Conservation (phyloP, 2,888 invertebrate species). For the Phymatocera aterrima region DNA sequence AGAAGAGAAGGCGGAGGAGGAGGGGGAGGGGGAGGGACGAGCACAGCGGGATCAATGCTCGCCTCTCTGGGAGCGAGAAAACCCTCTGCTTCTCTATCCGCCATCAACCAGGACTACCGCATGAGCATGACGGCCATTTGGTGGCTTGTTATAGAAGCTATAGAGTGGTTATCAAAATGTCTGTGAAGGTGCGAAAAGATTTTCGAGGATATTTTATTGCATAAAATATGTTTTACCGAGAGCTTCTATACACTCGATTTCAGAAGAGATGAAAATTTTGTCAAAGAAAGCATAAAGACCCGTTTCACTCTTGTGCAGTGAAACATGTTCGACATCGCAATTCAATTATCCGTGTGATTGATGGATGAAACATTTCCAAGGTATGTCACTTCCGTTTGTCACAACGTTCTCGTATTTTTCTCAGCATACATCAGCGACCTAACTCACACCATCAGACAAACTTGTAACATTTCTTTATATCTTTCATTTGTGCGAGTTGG, state of each 20-base stretch:
- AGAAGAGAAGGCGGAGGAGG: conserved; percentile 44
- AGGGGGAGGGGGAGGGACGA: conserved; percentile 47
- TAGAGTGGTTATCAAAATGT: conserved; percentile 65
- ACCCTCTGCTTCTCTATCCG: conserved; percentile 45
- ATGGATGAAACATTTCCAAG: conserved; percentile 16
- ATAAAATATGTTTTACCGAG: no score
- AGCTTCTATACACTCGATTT: no score
- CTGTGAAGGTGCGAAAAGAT: conserved; percentile 40
- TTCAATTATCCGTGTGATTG: conserved; percentile 38
- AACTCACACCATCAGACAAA: neutral
- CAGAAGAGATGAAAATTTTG: no score
- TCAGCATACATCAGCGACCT: neutral
- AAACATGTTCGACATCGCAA: conserved; percentile 23
- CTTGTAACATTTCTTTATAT: neutral
- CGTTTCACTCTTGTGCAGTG: neutral
- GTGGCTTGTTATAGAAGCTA: conserved; percentile 61
- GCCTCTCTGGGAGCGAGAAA: conserved; percentile 55
- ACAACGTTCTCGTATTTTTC: conserved; percentile 11
- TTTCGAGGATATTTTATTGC: neutral
- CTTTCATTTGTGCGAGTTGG: no score
- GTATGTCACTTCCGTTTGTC: conserved; percentile 23
- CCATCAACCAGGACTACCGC: conserved; percentile 26
- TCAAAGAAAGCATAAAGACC: neutral
- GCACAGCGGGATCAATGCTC: conserved; percentile 64
- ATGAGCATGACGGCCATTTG: conserved; percentile 61